These are phyloP conservation scores for Terrapene triunguis DNA, from an alignment of 2,113 vertebrate genomes.

Conservation along the genomic window DNA sequence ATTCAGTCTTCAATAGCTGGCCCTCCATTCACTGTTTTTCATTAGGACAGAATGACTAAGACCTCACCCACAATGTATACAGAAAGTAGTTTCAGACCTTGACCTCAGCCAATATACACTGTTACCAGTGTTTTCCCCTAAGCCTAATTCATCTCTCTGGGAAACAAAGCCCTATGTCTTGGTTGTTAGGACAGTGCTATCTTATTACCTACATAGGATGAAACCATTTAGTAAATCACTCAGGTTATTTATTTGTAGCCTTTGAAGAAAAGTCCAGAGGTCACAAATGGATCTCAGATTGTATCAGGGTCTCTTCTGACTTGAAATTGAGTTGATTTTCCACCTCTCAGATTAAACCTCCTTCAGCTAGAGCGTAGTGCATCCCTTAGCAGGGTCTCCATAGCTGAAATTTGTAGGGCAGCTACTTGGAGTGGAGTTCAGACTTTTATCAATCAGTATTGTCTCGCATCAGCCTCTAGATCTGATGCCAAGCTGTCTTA, in stretches of 20 bases:
- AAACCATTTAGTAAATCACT: background rate
- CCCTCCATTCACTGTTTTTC: background rate
- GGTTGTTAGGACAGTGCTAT: background rate
- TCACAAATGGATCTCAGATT: background rate
- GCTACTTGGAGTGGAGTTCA: background rate
- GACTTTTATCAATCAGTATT: background rate
- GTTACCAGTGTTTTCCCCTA: background rate
- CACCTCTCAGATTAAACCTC: background rate
- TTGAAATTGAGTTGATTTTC: background rate
- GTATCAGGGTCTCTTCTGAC: background rate
- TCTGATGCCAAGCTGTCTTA: background rate
- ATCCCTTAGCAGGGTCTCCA: background rate
- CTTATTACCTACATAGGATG: background rate
- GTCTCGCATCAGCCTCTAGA: background rate
- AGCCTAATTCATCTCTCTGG: background rate
- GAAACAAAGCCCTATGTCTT: background rate
- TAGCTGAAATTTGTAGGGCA: background rate
- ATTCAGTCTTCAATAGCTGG: background rate
- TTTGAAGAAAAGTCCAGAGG: background rate
- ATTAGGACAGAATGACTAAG: background rate
- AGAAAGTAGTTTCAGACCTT: background rate
- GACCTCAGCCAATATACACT: background rate
- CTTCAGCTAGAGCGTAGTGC: background rate
- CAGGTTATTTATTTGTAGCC: background rate
- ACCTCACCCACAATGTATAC: background rate